These are phyloP conservation scores for Nephila pilipes DNA, from an alignment of 1,140 invertebrate genomes.

Conservation along the genomic window DNA sequence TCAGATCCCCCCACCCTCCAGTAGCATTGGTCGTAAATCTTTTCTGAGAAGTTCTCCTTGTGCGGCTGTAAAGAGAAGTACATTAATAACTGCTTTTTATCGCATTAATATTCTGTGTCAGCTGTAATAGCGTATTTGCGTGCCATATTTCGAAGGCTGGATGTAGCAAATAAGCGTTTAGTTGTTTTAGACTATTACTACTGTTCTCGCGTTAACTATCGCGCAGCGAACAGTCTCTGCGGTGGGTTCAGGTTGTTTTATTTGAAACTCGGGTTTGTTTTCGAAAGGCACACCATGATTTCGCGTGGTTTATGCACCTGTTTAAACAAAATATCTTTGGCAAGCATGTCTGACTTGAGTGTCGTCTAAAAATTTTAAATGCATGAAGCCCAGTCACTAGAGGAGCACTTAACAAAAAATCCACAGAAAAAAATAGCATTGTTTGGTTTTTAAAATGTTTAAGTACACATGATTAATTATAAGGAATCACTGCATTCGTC, in stretches of 20 bases:
- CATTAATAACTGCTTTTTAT: conserved; percentile 77
- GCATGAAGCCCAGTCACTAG: too few relatives aligned
- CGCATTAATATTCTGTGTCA: conserved; percentile 76
- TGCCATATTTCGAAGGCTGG: conserved; percentile 34
- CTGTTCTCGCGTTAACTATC: not conserved
- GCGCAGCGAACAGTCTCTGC: not conserved
- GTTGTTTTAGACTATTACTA: not conserved
- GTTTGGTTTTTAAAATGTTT: too few relatives aligned
- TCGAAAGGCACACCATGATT: too few relatives aligned
- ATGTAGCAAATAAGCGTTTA: conserved; percentile 12
- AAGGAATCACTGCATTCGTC: too few relatives aligned
- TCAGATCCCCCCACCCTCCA: not conserved
- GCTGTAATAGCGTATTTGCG: conserved; percentile 73
- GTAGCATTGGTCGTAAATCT: conserved; percentile 68
- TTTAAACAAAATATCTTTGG: too few relatives aligned
- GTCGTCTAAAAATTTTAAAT: too few relatives aligned
- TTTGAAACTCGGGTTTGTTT: not conserved
- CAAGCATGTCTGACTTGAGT: too few relatives aligned
- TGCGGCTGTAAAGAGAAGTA: conserved; percentile 44
- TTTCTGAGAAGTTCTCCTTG: conserved; percentile 53
- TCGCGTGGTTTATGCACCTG: too few relatives aligned
- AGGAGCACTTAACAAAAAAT: too few relatives aligned
- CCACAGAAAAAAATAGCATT: too few relatives aligned
- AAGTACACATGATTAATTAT: too few relatives aligned
- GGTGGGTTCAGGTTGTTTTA: not conserved